Evolutionary conservation across 2,113 vertebrate species (phyloP).

Genomic region (Todiramphus saurophagus): DNA sequence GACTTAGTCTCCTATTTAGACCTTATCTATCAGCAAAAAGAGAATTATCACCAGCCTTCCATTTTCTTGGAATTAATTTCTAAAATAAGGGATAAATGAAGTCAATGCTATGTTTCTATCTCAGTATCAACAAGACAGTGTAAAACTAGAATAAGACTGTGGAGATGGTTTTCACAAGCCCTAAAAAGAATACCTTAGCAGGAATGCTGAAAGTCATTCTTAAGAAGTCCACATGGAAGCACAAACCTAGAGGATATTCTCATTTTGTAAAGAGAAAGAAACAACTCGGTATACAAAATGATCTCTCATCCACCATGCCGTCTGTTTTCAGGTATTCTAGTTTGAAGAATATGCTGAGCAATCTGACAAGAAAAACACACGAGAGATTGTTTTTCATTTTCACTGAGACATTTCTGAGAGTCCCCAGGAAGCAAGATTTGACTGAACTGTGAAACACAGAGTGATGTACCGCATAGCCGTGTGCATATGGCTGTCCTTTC

Average conservation of each 20-base stretch:
- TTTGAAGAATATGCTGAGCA: neutral
- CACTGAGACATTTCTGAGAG: neutral
- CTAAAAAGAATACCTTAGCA: neutral
- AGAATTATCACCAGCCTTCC: neutral
- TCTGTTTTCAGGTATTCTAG: neutral
- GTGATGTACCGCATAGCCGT: neutral
- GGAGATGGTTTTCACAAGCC: neutral
- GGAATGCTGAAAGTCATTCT: neutral
- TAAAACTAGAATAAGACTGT: neutral
- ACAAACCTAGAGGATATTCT: neutral
- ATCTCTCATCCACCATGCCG: neutral
- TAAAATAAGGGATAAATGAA: neutral
- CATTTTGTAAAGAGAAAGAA: neutral
- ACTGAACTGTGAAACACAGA: neutral
- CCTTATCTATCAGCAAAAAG: neutral
- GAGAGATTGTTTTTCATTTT: neutral
- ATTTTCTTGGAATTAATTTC: neutral
- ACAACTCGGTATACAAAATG: neutral
- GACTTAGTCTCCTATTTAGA: neutral
- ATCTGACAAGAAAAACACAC: neutral
- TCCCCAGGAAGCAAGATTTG: neutral
- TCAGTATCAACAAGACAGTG: neutral
- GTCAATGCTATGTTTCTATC: neutral
- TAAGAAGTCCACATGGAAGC: neutral
- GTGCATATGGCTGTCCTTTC: neutral